These are phyloP conservation scores for Macrobrachium rosenbergii DNA, from an alignment of 1,140 invertebrate genomes.

Conservation along the genomic window DNA sequence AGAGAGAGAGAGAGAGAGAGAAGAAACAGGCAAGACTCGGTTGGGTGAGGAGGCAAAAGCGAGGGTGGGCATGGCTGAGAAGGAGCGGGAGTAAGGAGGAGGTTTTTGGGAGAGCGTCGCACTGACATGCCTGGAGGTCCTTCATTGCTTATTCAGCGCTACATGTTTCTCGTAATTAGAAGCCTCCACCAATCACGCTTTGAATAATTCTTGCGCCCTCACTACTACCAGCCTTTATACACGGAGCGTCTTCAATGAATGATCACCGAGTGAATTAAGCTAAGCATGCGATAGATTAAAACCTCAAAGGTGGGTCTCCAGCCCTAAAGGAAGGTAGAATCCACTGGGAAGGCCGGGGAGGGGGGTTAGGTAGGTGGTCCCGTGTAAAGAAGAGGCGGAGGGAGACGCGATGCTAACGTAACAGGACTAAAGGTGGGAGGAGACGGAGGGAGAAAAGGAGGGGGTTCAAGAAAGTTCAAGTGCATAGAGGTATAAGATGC, in stretches of 20 bases:
- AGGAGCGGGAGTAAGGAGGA: not conserved
- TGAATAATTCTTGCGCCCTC: constrained; percentile 34
- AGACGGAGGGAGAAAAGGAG: not conserved
- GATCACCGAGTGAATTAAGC: constrained; percentile 38
- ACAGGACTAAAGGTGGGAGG: not conserved
- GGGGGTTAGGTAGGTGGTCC: too few relatives aligned
- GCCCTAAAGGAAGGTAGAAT: too few relatives aligned
- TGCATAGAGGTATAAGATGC: too few relatives aligned
- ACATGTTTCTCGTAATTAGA: constrained; percentile 47
- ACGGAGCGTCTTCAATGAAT: not conserved
- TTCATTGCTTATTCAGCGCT: constrained; percentile 48
- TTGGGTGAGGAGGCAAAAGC: not conserved
- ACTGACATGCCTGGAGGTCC: not conserved
- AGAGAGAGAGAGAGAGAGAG: constrained; percentile 2
- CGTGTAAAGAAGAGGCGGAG: too few relatives aligned
- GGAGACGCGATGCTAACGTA: not conserved
- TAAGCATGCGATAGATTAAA: constrained; percentile 6
- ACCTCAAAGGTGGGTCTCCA: too few relatives aligned
- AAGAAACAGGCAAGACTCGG: too few relatives aligned
- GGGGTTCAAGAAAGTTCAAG: not conserved
- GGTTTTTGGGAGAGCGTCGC: not conserved
- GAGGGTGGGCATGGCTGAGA: not conserved
- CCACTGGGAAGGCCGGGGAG: too few relatives aligned
- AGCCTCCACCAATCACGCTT: constrained; percentile 44
- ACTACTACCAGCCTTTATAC: constrained; percentile 17